Conservation (phyloP, 2,113 vertebrate species). For the Stigmatopora nigra region DNA sequence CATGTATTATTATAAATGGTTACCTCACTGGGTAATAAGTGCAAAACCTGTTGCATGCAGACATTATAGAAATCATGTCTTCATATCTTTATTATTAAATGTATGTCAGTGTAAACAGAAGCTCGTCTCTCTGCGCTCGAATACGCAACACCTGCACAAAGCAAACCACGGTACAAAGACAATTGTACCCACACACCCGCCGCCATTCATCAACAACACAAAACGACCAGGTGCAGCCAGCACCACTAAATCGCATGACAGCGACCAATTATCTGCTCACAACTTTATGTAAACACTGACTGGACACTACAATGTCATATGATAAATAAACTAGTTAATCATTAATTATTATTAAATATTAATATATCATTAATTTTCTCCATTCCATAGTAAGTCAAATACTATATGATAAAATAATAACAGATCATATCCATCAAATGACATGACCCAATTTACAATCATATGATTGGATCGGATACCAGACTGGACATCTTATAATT, state of each 20-base stretch:
- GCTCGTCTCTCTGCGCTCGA: conserved; percentile 15
- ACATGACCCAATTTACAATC: too few species aligned
- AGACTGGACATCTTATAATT: too few species aligned
- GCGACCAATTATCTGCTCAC: neutral
- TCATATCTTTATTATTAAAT: neutral
- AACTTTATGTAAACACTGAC: neutral
- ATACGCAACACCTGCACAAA: conserved; percentile 30
- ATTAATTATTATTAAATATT: too few species aligned
- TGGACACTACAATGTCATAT: too few species aligned
- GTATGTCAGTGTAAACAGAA: conserved; percentile 10
- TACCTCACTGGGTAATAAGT: neutral
- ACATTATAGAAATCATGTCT: neutral
- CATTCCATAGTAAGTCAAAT: too few species aligned
- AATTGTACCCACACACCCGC: neutral
- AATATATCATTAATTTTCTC: too few species aligned
- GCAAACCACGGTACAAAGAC: conserved; percentile 42
- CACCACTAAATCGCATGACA: conserved; percentile 9
- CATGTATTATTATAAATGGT: neutral
- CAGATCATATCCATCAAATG: too few species aligned
- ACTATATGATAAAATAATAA: too few species aligned
- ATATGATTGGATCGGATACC: too few species aligned
- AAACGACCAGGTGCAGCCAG: conserved; percentile 32
- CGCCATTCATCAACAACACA: conserved; percentile 34
- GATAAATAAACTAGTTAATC: too few species aligned
- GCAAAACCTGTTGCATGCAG: neutral